These are phyloP conservation scores for Triplophysa bombifrons DNA, from an alignment of 2,797 vertebrate genomes.

Conservation along the genomic window DNA sequence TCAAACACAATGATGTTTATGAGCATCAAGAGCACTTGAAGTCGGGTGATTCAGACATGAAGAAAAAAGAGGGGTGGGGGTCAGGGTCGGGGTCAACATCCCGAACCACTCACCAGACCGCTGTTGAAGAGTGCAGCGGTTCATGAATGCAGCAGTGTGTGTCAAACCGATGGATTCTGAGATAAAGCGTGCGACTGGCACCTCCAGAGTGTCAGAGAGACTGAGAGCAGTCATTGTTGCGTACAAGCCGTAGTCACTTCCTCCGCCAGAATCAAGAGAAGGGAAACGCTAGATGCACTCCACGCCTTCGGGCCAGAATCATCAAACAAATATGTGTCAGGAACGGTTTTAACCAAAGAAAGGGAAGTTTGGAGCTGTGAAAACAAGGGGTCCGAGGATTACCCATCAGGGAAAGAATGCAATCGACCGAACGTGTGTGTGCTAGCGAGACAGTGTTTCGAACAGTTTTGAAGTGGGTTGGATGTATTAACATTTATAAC, in stretches of 20 bases:
- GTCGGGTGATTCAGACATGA: conserved; percentile 45
- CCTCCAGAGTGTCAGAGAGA: conserved; percentile 43
- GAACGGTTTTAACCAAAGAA: conserved; percentile 48
- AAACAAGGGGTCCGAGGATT: conserved; percentile 20
- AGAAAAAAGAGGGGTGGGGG: conserved; percentile 23
- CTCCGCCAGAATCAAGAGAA: conserved; percentile 29
- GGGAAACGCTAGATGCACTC: conserved; percentile 33
- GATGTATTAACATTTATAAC: neutral
- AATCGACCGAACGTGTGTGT: neutral
- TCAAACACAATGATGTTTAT: conserved; percentile 1
- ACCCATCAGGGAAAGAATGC: conserved; percentile 22
- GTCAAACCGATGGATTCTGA: conserved; percentile 48
- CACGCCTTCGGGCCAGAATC: conserved; percentile 39
- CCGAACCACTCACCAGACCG: conserved; percentile 43
- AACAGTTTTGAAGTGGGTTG: neutral
- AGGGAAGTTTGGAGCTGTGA: conserved; percentile 38
- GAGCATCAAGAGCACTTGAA: conserved; percentile 29
- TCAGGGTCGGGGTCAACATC: conserved; percentile 16
- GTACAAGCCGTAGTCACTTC: conserved; percentile 40
- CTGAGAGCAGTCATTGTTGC: conserved; percentile 57
- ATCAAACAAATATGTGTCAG: conserved; percentile 55
- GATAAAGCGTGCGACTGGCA: conserved; percentile 50
- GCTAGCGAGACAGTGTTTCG: conserved; percentile 5
- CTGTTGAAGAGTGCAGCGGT: conserved; percentile 37
- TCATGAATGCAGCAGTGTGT: conserved; percentile 56